Evolutionary conservation across 2,113 vertebrate species (phyloP), one percentile per base, ranked within the genome.

Genomic region (Vimba vimba): DNA sequence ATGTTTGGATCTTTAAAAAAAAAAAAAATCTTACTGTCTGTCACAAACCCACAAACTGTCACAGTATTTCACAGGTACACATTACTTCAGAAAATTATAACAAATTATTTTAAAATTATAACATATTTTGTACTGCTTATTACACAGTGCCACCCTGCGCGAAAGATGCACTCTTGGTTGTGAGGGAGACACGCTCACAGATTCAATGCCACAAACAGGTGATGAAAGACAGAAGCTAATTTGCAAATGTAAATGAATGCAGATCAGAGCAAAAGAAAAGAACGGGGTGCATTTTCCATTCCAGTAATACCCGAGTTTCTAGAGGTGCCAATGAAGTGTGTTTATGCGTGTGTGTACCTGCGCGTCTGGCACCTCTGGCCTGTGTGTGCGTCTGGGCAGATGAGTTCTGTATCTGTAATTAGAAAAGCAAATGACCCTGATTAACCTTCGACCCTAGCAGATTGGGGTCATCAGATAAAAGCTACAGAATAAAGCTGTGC

Each of bases 381-480:
- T 47, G 73, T 76, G 45, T 68, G 59, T 27, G 19, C 62, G 27
- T 68, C 43, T 33, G 85, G 43, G 69, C 84, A 47, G 66, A 79
- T 50, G 79, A 85, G 36, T 64, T 76, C 82, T 87, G 77, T 57
- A 60, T 89, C 45, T 85, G 81, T 88, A 91, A 91, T 91, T 91
- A 91, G 83, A 87, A 84, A 86, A 88, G 86, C 79, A 88, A 90
- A 82, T 77, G 88, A 89, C 90, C 89, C 85, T 73, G 85, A 89
- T 91, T 91, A 91, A 88, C 90, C 89, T 66, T 83, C 69, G 81
- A 79, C 86, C 79, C 80, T 1, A 45, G 62, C 66, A 85, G 83
- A 90, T 89, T 91, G 89, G 80, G 87, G 88, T 89, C 86, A 62
- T 62, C 74, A 66, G 87, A 90, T 90, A 85, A 90, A 86, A 88